Percentiles rank a stretch among this genome's conserved stretches.
Evolutionary conservation across 2,888 invertebrate species (phyloP).

Genomic region (Campoletis raptor): DNA sequence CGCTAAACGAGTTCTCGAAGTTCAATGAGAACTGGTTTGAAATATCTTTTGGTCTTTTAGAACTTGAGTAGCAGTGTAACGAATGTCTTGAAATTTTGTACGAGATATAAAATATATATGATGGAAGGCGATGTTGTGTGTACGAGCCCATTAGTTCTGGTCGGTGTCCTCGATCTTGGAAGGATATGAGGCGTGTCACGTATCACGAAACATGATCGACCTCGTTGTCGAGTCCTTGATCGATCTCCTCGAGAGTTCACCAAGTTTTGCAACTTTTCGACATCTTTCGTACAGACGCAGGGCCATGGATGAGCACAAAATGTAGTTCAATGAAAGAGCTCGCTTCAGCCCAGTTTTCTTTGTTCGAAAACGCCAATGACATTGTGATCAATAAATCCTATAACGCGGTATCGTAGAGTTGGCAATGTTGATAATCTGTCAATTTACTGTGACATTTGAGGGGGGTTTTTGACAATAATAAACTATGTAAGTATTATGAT

Average conservation of each 20-base stretch:
- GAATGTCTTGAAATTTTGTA: constrained; percentile 42
- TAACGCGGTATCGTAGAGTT: too few relatives aligned
- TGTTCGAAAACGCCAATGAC: not conserved
- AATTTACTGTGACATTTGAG: not conserved
- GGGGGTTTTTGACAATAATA: constrained; percentile 11
- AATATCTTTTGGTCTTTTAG: constrained; percentile 23
- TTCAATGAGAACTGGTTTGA: constrained; percentile 43
- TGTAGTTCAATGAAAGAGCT: constrained; percentile 14
- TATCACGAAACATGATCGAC: constrained; percentile 59
- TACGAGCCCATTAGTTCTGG: constrained; percentile 45
- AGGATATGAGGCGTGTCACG: constrained; percentile 55
- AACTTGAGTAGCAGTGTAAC: not conserved
- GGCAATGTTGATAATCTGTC: not conserved
- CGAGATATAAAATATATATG: constrained; percentile 29
- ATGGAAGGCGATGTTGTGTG: constrained; percentile 16
- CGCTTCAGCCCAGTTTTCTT: constrained; percentile 1
- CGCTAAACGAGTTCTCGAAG: not conserved
- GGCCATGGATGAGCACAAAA: not conserved
- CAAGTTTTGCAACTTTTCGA: constrained; percentile 73
- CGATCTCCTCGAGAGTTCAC: constrained; percentile 68
- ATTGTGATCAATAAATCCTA: constrained; percentile 13
- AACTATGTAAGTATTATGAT: constrained; percentile 42
- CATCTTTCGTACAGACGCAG: constrained; percentile 40
- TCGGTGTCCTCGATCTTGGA: constrained; percentile 50
- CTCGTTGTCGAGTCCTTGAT: constrained; percentile 62